Conservation (phyloP, 2,113 vertebrate species). For the Callaeas wilsoni region DNA sequence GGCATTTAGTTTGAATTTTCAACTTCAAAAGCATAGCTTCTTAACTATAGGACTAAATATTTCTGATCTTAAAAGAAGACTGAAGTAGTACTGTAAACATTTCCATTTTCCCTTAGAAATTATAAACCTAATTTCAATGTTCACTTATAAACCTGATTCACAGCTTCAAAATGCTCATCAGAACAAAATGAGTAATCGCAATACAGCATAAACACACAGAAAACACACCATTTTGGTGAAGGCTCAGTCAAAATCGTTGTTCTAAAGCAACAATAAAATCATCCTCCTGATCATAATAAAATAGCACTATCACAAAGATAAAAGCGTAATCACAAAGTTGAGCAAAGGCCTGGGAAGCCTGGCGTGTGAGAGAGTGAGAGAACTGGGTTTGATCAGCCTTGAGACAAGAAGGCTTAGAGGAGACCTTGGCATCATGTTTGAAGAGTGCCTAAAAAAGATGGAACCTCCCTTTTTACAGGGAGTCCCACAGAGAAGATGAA, state of each 20-base stretch:
- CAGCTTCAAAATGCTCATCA: background rate
- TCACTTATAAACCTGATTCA: background rate
- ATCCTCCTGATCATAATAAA: background rate
- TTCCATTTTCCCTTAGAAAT: background rate
- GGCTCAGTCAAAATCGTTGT: background rate
- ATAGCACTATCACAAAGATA: background rate
- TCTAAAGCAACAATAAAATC: background rate
- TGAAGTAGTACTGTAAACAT: background rate
- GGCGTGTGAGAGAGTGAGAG: background rate
- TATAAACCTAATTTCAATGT: background rate
- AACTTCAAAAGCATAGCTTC: background rate
- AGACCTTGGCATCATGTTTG: background rate
- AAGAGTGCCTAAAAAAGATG: background rate
- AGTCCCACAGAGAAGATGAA: background rate
- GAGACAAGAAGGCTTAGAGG: background rate
- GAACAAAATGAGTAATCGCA: background rate
- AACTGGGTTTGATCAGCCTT: background rate
- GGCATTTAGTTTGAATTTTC: background rate
- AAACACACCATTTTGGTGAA: background rate
- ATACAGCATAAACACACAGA: background rate
- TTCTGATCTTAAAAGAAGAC: background rate
- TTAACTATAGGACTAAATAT: background rate
- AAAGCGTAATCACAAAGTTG: background rate
- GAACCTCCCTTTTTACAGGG: background rate
- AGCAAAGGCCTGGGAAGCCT: background rate